Evolutionary conservation across 2,888 invertebrate species (phyloP).

Genomic region (Athripsodes cinereus): DNA sequence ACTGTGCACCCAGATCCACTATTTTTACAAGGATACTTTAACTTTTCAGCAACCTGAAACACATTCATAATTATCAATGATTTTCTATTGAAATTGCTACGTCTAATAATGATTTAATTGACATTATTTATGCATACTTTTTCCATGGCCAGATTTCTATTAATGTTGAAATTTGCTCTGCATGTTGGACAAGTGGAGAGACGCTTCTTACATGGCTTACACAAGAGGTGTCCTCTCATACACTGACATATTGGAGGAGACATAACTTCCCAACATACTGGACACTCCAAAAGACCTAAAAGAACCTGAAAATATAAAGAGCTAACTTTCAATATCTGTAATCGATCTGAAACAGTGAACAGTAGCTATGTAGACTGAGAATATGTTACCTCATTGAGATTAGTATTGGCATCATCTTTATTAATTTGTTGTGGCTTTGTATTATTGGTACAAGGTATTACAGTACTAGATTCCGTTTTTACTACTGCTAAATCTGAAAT

Average conservation of each 20-base stretch:
- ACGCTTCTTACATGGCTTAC: slow-evolving; percentile 50
- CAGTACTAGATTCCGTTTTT: not conserved
- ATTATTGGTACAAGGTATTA: not conserved
- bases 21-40: slow-evolving; percentile 51
- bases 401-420: not conserved
- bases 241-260: slow-evolving; percentile 58
- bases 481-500: too few relatives aligned
- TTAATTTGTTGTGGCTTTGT: not conserved
- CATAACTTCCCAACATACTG: slow-evolving; percentile 59
- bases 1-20: slow-evolving; percentile 39
- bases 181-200: slow-evolving; percentile 55
- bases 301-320: slow-evolving; percentile 33
- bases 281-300: slow-evolving; percentile 52
- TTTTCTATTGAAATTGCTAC: too few relatives aligned
- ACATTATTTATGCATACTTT: slow-evolving; percentile 33
- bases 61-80: too few relatives aligned
- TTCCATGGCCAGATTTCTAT: slow-evolving; percentile 51
- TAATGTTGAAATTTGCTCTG: slow-evolving; percentile 47
- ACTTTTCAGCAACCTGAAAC: slow-evolving; percentile 44
- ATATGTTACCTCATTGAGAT: not conserved
- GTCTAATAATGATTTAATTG: too few relatives aligned
- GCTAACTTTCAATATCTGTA: not conserved
- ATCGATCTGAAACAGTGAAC: too few relatives aligned
- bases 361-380: too few relatives aligned
- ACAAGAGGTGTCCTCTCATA: slow-evolving; percentile 57